Percentiles rank a stretch among this genome's conserved stretches.
phyloP scores from a whole-genome alignment of 2,113 vertebrate genomes.

The Physeter macrocephalus region DNA sequence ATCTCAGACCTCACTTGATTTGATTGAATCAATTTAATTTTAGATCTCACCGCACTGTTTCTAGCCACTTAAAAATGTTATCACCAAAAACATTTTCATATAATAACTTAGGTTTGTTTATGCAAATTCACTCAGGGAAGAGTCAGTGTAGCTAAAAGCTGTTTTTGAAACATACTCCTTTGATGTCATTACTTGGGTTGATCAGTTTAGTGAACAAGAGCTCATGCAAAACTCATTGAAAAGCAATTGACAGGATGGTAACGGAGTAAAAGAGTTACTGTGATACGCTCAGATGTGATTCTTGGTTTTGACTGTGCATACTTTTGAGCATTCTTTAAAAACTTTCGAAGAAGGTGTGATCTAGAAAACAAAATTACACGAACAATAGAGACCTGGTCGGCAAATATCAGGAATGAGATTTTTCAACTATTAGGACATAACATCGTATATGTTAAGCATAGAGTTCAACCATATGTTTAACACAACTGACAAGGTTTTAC shows the following conservation, averaged over 20 bases:
- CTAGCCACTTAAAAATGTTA: neutral
- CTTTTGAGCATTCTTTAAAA: neutral
- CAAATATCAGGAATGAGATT: neutral
- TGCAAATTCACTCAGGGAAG: neutral
- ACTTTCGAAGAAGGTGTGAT: neutral
- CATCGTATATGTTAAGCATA: neutral
- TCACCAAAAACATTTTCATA: neutral
- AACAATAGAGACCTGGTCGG: neutral
- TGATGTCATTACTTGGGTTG: neutral
- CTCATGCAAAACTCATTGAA: conserved; percentile 20
- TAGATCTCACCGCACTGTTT: neutral
- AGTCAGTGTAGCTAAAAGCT: neutral
- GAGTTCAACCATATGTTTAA: neutral
- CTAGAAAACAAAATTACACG: neutral
- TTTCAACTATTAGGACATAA: neutral
- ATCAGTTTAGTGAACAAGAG: neutral
- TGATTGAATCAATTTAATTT: conserved; percentile 1
- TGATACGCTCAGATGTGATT: neutral
- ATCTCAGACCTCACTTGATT: conserved; percentile 5
- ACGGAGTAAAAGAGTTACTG: neutral
- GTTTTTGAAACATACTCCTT: conserved; percentile 33
- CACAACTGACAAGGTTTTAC: neutral
- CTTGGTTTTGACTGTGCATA: neutral
- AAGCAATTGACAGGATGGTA: neutral
- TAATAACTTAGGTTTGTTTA: neutral